Evolutionary conservation across 2,888 invertebrate species (phyloP), one percentile per base, ranked within the genome.

Genomic region (Physocephala rufipes): DNA sequence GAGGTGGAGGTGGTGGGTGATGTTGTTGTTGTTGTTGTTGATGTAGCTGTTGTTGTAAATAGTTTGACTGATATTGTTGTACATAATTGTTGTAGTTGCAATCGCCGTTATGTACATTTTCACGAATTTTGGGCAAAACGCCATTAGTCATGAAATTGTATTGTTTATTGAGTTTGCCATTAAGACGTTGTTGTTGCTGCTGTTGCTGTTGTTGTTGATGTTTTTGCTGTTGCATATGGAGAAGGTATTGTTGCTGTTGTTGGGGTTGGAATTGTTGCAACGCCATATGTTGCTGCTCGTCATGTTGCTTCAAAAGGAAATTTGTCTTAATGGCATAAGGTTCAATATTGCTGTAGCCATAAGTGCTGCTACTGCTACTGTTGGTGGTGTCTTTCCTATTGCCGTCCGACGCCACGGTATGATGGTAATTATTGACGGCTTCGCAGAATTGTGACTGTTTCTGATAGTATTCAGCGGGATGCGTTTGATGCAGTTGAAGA

Each of bases 91-190:
- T 78, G 71, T 76, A 79, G 63, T 69, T 75, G 67, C 51, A 76
- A 64, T 75, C 78, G 58, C 77, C 78, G 73, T 77, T 80, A 30
- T 79, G 80, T 30, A 79, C 84, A 67, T 84, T 84, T 75, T 86
- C 86, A 1, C 85, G 82, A 49, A 86, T 83, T 67, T 85, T 85
- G 1, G 85, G 84, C 69, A 85, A 73, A 0, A 85, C 86, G n/a
- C 86, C 84, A 69, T 84, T 85, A 67, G 79, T 81, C 45, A 84
- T 75, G 55, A 84, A 84, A 55, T 78, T 81, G 1, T 83, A 82
- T 70, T 84, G 82, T 72, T 84, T 84, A 63, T 83, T 84, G 13
- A 82, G 77, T 71, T 84, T 84, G 70, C 82, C 84, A 62, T 84
- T 83, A 7, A 84, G 76, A 2, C 84, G 80, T 64, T 84, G 83